Conservation (phyloP, 2,888 invertebrate genomes). For the Epinotia demarniana region DNA sequence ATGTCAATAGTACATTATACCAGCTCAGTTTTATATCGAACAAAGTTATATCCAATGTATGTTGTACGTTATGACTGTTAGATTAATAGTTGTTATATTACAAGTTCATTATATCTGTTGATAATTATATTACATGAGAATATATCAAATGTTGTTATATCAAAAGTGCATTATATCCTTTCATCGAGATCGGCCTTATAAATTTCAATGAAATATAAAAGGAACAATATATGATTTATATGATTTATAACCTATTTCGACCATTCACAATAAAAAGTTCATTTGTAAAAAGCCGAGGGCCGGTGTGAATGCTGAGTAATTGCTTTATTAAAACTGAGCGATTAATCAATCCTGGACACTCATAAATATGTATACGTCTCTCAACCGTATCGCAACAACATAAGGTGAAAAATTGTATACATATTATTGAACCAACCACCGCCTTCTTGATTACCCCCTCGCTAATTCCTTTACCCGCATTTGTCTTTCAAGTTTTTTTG, state of each 20-base stretch:
- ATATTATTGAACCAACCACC: conserved; percentile 10
- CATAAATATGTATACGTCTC: conserved; percentile 9
- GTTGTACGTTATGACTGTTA: too few species aligned
- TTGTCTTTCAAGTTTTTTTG: conserved; percentile 45
- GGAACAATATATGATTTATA: neutral
- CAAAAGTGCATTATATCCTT: too few species aligned
- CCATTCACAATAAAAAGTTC: conserved; percentile 18
- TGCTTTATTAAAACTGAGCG: conserved; percentile 62
- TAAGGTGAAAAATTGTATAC: conserved; percentile 1
- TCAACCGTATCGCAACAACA: neutral
- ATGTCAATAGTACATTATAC: too few species aligned
- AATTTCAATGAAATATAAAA: neutral
- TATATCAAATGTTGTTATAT: too few species aligned
- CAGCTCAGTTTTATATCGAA: too few species aligned
- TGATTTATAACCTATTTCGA: conserved; percentile 6
- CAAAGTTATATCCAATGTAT: too few species aligned
- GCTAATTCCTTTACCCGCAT: conserved; percentile 43
- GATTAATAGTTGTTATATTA: too few species aligned
- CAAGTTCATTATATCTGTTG: too few species aligned
- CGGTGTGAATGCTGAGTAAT: conserved; percentile 50
- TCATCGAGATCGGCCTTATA: neutral
- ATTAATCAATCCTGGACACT: conserved; percentile 63
- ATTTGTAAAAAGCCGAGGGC: conserved; percentile 34
- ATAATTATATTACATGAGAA: too few species aligned
- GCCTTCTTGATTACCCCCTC: conserved; percentile 43